Evolutionary conservation across 2,113 vertebrate species (phyloP).

Genomic region (Sinocyclocheilus maitianheensis): DNA sequence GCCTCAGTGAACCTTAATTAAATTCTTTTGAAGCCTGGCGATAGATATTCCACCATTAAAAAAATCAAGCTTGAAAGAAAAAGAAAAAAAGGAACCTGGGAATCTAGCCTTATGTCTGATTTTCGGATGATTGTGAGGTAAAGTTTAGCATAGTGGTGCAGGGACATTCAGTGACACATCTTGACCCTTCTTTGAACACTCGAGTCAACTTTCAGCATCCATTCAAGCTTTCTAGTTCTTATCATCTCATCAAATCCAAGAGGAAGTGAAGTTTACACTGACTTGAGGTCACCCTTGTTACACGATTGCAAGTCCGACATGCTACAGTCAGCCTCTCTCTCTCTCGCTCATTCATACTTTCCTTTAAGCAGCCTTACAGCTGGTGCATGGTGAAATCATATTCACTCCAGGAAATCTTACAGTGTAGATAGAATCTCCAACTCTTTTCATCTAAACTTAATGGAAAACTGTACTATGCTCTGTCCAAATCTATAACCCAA

Average conservation of each 20-base stretch:
- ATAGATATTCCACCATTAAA: background rate
- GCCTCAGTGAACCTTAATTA: background rate
- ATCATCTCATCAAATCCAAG: conserved; percentile 70
- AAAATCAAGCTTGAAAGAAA: background rate
- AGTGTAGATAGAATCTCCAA: conserved; percentile 5
- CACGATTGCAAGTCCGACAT: conserved; percentile 63
- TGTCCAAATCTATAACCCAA: conserved; percentile 48
- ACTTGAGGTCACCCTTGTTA: conserved; percentile 60
- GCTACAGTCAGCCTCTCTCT: conserved; percentile 46
- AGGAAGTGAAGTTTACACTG: conserved; percentile 77
- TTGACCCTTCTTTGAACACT: conserved; percentile 66
- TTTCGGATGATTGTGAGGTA: conserved; percentile 1
- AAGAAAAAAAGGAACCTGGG: background rate
- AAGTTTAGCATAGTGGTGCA: background rate
- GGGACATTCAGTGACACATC: conserved; percentile 19
- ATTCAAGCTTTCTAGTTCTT: conserved; percentile 73
- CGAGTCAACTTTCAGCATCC: conserved; percentile 63
- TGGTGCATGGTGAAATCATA: conserved; percentile 1
- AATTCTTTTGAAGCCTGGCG: background rate
- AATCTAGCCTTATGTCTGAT: background rate
- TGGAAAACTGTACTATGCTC: conserved; percentile 32
- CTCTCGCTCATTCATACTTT: conserved; percentile 35
- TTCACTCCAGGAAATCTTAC: conserved; percentile 8
- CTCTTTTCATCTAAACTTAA: conserved; percentile 20
- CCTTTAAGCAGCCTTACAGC: background rate